A percentile compares a stretch with the other conserved stretches of the same genome.
These are phyloP conservation scores for Zaprionus vittiger DNA, from an alignment of 1,140 invertebrate species.

Conservation along the genomic window DNA sequence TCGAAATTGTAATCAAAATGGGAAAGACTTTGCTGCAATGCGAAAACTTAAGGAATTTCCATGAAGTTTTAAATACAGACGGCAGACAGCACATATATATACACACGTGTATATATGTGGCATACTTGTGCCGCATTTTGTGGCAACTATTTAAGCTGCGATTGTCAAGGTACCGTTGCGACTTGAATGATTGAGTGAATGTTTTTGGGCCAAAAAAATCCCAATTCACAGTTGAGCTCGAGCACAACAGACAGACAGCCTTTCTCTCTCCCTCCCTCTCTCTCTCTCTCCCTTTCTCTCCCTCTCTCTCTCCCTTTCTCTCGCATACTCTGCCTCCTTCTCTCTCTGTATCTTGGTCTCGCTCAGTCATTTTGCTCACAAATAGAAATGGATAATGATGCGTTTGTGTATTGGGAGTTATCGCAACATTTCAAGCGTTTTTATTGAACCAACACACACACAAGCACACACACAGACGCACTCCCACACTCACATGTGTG, in stretches of 20 bases:
- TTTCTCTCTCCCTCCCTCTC: background rate
- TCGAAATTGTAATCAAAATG: background rate
- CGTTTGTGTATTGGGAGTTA: constrained; percentile 72
- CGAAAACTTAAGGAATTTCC: background rate
- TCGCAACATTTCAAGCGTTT: constrained; percentile 57
- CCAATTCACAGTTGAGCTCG: constrained; percentile 7
- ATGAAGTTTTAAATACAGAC: constrained; percentile 6
- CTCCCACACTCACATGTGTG: constrained; percentile 4
- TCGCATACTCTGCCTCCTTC: background rate
- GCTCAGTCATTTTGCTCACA: constrained; percentile 22
- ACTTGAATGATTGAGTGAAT: constrained; percentile 35
- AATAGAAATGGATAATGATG: constrained; percentile 71
- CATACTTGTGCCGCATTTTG: constrained; percentile 1
- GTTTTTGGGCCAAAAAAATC: constrained; percentile 1
- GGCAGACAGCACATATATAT: background rate
- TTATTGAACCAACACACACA: constrained; percentile 54
- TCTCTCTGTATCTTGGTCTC: constrained; percentile 1
- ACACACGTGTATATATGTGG: background rate
- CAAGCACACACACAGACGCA: constrained; percentile 4
- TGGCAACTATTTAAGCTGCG: constrained; percentile 13
- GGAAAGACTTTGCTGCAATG: background rate
- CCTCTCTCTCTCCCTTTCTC: constrained; percentile 2
- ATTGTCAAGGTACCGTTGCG: background rate
- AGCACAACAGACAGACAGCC: background rate
- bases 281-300: background rate